Percentiles rank a stretch among this genome's conserved stretches.
Conservation (phyloP, 2,113 vertebrate species). For the Nothobranchius furzeri region DNA sequence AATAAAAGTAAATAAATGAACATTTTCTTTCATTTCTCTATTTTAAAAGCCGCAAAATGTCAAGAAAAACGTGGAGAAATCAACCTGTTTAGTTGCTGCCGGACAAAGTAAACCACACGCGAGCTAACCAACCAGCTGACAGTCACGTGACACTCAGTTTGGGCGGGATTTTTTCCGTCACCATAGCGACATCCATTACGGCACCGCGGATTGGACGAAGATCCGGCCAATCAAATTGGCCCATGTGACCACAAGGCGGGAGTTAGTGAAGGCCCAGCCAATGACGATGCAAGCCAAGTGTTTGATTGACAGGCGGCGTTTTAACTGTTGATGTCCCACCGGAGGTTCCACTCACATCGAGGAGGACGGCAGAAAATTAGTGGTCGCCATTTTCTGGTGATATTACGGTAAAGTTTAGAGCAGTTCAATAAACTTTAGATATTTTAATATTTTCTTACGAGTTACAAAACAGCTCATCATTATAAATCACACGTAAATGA, state of each 20-base stretch:
- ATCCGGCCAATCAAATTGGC: conserved; percentile 47
- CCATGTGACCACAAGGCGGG: conserved; percentile 28
- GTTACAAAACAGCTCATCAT: too few species aligned
- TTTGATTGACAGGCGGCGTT: conserved; percentile 24
- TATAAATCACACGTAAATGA: too few species aligned
- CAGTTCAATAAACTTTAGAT: not conserved
- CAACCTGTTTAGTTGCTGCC: not conserved
- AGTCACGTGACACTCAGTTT: conserved; percentile 61
- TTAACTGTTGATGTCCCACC: conserved; percentile 34
- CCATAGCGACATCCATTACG: conserved; percentile 53
- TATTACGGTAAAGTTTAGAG: conserved; percentile 49
- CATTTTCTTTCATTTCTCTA: not conserved
- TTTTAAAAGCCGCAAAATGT: not conserved
- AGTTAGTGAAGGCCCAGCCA: not conserved
- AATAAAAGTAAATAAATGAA: not conserved
- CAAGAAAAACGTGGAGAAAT: not conserved
- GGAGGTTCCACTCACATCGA: not conserved
- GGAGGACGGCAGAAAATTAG: not conserved
- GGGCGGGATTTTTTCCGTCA: conserved; percentile 46
- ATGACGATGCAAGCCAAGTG: not conserved
- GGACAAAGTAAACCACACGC: not conserved
- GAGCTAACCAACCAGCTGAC: conserved; percentile 26
- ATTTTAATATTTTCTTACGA: too few species aligned
- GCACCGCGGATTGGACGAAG: conserved; percentile 50
- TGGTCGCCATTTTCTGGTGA: not conserved